Percentiles rank a stretch among this genome's conserved stretches.
Evolutionary conservation across 2,888 invertebrate species (phyloP).

Genomic region (Drosophila ochracea): DNA sequence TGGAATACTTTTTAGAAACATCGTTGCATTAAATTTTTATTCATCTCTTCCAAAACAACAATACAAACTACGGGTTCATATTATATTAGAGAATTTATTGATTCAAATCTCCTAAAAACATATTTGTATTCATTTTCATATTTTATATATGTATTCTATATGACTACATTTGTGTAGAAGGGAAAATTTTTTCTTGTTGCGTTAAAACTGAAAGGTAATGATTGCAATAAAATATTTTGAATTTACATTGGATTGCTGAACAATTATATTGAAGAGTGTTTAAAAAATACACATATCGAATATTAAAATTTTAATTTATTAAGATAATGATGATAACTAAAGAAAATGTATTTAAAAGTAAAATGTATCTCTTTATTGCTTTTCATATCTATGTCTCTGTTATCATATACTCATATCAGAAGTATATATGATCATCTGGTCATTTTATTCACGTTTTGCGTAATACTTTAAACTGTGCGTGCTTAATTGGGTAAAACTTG

Average conservation of each 20-base stretch:
- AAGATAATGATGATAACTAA: not conserved
- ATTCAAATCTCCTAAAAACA: not conserved
- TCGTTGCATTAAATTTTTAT: not conserved
- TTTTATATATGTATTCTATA: too few relatives aligned
- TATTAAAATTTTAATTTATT: not conserved
- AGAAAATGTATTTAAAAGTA: not conserved
- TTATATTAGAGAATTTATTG: not conserved
- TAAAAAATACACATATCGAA: not conserved
- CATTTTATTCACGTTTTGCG: not conserved
- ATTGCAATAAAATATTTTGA: not conserved
- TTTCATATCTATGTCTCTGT: not conserved
- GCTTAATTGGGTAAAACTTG: slow-evolving; percentile 12
- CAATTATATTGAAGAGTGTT: not conserved
- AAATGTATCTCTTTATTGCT: not conserved
- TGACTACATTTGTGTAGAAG: not conserved
- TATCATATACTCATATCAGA: not conserved
- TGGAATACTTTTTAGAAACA: not conserved
- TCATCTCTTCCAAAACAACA: not conserved
- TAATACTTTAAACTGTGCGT: slow-evolving; percentile 21
- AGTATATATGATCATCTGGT: not conserved
- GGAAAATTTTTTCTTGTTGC: not conserved
- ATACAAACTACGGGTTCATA: not conserved
- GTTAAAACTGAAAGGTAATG: not conserved
- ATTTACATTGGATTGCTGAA: not conserved
- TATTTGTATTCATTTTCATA: not conserved